Base-by-base conservation (phyloP, 1,140 invertebrate species). In the Diabrotica undecimpunctata region DNA sequence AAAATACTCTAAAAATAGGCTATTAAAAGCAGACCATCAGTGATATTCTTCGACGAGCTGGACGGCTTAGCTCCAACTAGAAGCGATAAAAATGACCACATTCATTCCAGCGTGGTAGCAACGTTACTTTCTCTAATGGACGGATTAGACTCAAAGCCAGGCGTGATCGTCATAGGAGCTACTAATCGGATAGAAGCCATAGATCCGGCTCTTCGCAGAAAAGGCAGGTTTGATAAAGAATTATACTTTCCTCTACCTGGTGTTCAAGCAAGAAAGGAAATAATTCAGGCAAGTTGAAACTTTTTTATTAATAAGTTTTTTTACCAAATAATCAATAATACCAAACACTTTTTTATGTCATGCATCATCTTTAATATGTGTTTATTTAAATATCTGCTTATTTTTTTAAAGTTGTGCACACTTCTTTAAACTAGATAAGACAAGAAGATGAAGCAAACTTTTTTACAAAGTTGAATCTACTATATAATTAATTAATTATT, bases 1-100 rank as follows among this genome's bases (percentile, higher is more conserved):
- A 4, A 25, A 25, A 25, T 25, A 25, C 25, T 25, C 4, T 25
- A 4, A 25, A 25, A 25, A 25, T 25, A 92, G 84, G 92, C 94
- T 7, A 87, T 88, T 69, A 86, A 89, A 74, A 88, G 88, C 84
- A 87, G 89, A 69, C 92, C 92, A 14, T 89, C 90, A 1, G 92
- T 95, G 73, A 92, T 95, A 77, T 93, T 95, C 79, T 93, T 95
- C 78, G 93, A 95, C 79, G 92, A 95, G 81, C 88, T 95, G 63
- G 93, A 94, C 78, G 91, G 92, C 46, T 81, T 95, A 53, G 91
- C 91, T 63, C 91, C 93, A 9, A 91, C 94, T 14, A 81, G 94
- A 66, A 94, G 94, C 67, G 89, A 88, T 10, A 88, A 92, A 50
- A 91, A 93, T 73, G 93, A 96, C 77, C 94, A 96, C 75, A 94